phyloP scores from a whole-genome alignment of 2,113 vertebrate species.

The Lates calcarifer region DNA sequence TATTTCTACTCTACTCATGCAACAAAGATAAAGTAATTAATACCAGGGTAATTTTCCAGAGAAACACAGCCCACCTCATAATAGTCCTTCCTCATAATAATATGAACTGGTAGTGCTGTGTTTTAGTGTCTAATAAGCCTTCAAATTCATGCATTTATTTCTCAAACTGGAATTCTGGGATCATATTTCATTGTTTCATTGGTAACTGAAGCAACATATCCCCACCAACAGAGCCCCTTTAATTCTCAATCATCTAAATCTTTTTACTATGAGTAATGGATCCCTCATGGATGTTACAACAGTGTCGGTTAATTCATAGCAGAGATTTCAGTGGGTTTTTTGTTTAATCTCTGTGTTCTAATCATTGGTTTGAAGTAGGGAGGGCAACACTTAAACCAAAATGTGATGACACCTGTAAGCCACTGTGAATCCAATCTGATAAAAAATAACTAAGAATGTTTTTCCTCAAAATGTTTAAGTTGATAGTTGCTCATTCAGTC shows the following conservation, averaged over 20 bases:
- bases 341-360: background rate
- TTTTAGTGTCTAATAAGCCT: conserved; percentile 7
- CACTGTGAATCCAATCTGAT: background rate
- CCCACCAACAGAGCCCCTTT: background rate
- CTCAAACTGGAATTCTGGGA: conserved; percentile 6
- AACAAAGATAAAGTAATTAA: conserved; percentile 7
- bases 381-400: background rate
- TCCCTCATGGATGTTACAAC: background rate
- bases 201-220: conserved; percentile 7
- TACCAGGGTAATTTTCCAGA: background rate
- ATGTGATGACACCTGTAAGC: background rate
- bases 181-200: conserved; percentile 15
- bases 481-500: too few species aligned
- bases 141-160: conserved; percentile 2
- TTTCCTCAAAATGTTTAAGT: too few species aligned
- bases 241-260: conserved; percentile 22
- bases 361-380: background rate
- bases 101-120: background rate
- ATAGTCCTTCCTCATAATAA: background rate
- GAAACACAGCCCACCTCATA: background rate
- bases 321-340: background rate
- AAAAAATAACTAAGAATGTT: background rate
- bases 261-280: conserved; percentile 11
- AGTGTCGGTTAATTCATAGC: background rate
- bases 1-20: background rate